Conservation (phyloP, 2,113 vertebrate species). For the Chaenogobius annularis region DNA sequence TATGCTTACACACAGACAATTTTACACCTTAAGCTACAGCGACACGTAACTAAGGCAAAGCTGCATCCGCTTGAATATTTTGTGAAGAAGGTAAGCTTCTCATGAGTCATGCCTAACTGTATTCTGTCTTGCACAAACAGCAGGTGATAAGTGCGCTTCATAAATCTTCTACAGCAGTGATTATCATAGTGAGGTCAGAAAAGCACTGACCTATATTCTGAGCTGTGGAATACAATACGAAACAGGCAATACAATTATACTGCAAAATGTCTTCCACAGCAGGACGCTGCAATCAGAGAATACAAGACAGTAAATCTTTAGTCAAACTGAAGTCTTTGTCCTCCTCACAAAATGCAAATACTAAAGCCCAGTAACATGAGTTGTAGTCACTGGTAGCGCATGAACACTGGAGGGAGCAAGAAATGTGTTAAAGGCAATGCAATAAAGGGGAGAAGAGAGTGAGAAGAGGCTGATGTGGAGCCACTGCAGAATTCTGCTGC, state of each 20-base stretch:
- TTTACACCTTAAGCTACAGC: too few relatives aligned
- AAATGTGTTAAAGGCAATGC: neutral
- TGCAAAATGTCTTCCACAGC: neutral
- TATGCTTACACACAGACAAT: too few relatives aligned
- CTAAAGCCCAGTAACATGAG: neutral
- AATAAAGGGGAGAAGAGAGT: neutral
- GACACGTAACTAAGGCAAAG: too few relatives aligned
- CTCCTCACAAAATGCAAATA: neutral
- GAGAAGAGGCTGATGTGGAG: conserved; percentile 17
- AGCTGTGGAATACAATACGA: conserved; percentile 10
- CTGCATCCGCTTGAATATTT: neutral
- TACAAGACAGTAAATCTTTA: neutral
- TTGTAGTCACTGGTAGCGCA: neutral
- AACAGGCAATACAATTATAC: conserved; percentile 1
- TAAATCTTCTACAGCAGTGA: conserved; percentile 20
- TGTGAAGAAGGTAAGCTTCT: neutral
- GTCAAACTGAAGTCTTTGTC: neutral
- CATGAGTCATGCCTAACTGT: conserved; percentile 1
- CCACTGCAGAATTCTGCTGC: conserved; percentile 47
- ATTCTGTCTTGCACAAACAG: conserved; percentile 7
- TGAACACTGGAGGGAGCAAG: neutral
- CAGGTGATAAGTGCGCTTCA: conserved; percentile 12
- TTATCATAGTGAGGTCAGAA: conserved; percentile 12
- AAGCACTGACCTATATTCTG: conserved; percentile 14
- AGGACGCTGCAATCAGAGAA: neutral